Conservation (phyloP, 2,797 vertebrate species). For the Tenualosa ilisha region DNA sequence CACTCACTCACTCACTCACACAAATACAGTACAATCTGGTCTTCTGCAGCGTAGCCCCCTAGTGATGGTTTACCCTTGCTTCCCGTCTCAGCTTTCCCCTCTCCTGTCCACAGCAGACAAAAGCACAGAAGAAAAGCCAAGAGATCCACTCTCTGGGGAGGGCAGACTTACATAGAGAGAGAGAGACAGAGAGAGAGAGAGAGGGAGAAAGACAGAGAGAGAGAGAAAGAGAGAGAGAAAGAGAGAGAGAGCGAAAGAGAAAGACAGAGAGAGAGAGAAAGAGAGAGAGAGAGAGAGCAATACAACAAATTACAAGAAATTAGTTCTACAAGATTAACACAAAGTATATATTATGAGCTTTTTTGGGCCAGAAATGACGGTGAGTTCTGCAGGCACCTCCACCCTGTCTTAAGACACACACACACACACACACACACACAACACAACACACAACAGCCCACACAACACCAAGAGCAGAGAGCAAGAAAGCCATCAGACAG, state of each 20-base stretch:
- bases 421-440: background rate
- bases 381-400: no score
- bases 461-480: background rate
- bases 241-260: background rate
- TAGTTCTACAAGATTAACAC: background rate
- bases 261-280: background rate
- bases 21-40: background rate
- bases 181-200: background rate
- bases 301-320: background rate
- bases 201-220: background rate
- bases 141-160: slow-evolving; percentile 18
- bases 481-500: background rate
- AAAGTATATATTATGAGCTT: no score
- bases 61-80: background rate
- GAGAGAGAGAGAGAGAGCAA: slow-evolving; percentile 18
- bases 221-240: slow-evolving; percentile 23
- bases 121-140: background rate
- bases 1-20: background rate
- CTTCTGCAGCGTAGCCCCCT: background rate
- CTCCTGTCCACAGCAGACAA: slow-evolving; percentile 1
- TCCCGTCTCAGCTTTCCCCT: background rate
- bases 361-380: no score
- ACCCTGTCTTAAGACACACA: background rate
- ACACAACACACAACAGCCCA: background rate
- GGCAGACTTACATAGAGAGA: slow-evolving; percentile 8